phyloP scores from a whole-genome alignment of 2,797 vertebrate species.

The Mormyrus proboscirostris region DNA sequence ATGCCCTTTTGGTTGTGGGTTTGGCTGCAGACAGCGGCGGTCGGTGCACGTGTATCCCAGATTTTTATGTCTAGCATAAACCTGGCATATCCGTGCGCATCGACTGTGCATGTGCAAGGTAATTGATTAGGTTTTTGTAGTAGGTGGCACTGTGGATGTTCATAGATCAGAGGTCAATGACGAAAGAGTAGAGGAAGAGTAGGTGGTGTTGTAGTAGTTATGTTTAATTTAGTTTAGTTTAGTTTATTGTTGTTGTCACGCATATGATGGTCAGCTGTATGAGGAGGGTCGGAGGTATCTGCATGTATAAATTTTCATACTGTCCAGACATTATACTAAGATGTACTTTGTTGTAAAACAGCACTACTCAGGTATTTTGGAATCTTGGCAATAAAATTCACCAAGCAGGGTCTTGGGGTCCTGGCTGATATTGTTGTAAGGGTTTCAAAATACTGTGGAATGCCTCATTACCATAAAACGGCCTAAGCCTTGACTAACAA shows the following conservation, averaged over 20 bases:
- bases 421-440: background rate
- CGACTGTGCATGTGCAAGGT: background rate
- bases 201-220: background rate
- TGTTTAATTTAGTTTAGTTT: background rate
- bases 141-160: background rate
- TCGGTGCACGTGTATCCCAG: background rate
- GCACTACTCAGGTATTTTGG: slow-evolving; percentile 27
- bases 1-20: background rate
- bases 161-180: background rate
- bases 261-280: background rate
- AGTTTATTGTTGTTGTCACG: background rate
- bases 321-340: background rate
- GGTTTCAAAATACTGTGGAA: background rate
- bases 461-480: background rate
- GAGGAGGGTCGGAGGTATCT: background rate
- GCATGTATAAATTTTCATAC: background rate
- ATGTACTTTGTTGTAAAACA: slow-evolving; percentile 17
- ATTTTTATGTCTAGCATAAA: background rate
- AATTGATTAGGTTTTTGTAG: background rate
- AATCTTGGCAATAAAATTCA: background rate
- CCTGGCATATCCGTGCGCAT: background rate
- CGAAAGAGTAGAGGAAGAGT: background rate
- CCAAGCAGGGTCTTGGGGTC: background rate
- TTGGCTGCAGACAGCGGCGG: background rate
- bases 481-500: background rate